These are phyloP conservation scores for Myotis pilosus DNA, from an alignment of 2,797 vertebrate species.

Conservation along the genomic window DNA sequence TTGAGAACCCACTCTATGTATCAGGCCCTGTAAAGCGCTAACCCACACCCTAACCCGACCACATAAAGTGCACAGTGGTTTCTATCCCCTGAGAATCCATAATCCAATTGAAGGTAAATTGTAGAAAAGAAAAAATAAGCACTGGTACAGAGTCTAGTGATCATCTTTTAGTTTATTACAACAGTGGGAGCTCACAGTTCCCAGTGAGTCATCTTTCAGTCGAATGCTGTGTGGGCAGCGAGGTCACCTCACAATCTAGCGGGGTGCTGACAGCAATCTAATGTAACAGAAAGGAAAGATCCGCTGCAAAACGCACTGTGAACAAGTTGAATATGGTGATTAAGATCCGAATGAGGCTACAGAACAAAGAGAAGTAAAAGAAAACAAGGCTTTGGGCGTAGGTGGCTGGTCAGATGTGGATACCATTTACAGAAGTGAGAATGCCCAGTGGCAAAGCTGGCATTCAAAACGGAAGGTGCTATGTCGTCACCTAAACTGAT, in stretches of 20 bases:
- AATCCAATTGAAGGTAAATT: background rate
- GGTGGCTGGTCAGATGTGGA: background rate
- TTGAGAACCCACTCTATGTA: background rate
- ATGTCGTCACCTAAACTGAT: background rate
- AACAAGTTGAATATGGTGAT: background rate
- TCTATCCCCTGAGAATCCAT: background rate
- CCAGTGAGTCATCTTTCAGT: background rate
- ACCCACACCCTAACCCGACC: background rate
- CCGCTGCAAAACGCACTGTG: background rate
- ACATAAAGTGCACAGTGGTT: background rate
- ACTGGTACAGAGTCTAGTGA: background rate
- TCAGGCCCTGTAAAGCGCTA: background rate
- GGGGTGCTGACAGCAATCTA: background rate
- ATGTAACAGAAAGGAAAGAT: constrained; percentile 20
- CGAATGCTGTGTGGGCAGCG: background rate
- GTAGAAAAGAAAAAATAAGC: background rate
- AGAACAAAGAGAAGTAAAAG: constrained; percentile 2
- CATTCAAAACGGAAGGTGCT: background rate
- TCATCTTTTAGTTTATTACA: background rate
- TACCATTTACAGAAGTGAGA: constrained; percentile 32
- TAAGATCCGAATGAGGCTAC: background rate
- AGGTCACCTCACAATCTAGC: background rate
- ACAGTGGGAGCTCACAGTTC: background rate
- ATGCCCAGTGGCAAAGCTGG: background rate
- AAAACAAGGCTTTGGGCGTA: background rate